Evolutionary conservation across 2,797 vertebrate genomes (phyloP).

Genomic region (Mormyrops attenuatus): DNA sequence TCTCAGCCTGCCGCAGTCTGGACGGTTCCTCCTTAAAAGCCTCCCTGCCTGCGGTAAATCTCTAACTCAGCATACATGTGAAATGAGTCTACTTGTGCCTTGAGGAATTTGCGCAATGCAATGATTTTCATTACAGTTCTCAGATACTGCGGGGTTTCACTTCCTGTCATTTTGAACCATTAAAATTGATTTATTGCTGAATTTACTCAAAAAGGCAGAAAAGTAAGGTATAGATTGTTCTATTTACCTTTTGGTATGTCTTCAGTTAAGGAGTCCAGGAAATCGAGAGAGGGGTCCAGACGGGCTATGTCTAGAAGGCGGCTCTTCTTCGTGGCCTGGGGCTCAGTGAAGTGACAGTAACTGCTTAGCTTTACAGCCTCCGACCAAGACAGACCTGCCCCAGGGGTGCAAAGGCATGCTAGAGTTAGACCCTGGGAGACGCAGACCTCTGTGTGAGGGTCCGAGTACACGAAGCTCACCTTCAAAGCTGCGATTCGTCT

Average conservation of each 20-base stretch:
- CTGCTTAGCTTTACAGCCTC: constrained; percentile 76
- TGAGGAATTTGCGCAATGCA: background rate
- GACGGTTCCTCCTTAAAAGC: background rate
- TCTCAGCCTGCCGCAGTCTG: background rate
- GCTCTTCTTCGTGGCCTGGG: constrained; percentile 68
- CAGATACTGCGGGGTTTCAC: background rate
- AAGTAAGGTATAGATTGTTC: too few relatives aligned
- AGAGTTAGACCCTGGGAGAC: background rate
- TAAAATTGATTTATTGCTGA: background rate
- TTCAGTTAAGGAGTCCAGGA: constrained; percentile 78
- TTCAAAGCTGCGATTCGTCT: constrained; percentile 78
- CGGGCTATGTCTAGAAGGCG: constrained; percentile 72
- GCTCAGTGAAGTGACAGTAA: constrained; percentile 78
- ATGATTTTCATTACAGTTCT: background rate
- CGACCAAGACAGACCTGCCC: constrained; percentile 69
- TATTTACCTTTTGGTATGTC: constrained; percentile 79
- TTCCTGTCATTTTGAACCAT: background rate
- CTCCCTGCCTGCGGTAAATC: background rate
- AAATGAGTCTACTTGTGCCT: background rate
- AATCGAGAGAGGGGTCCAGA: constrained; percentile 77
- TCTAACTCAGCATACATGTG: background rate
- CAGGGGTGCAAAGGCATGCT: background rate
- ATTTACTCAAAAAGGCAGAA: background rate
- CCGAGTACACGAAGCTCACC: constrained; percentile 56
- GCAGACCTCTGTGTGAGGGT: background rate